Base-by-base conservation (phyloP, 2,797 vertebrate genomes). In the Chanos chanos region DNA sequence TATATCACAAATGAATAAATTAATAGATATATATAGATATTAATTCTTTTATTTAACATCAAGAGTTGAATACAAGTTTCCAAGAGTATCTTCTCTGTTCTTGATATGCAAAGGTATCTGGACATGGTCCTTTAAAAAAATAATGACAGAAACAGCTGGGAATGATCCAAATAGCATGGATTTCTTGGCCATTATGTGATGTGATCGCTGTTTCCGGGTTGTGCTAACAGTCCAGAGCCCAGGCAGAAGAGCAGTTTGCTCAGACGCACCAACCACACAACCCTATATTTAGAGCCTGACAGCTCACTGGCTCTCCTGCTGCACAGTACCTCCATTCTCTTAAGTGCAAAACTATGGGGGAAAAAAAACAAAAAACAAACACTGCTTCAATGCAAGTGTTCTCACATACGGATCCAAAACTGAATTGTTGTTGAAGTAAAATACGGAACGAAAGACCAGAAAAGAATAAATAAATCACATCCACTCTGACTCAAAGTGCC, bases 341-440 rank as follows among this genome's bases (percentile, higher is more conserved):
- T 37, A 30, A n/a, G n/a, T 43, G 30, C 31, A 25, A 16, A 58
- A 65, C 47, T 44, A 21, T 36, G 47, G 47, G 47, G n/a, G n/a
- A n/a, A n/a, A n/a, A n/a, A n/a, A n/a, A n/a, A n/a, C n/a, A n/a
- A 45, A 66, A 59, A 59, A 65, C 39, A 65, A 45, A 59, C 39
- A 31, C 28, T 16, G 15, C 39, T 31, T 33, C 15, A 48, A 36
- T 7, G 28, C 28, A 65, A 10, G 10, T 18, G 19, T 43, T 57
- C 27, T 43, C 45, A 28, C 12, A 47, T 24, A 5, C 12, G 51
- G 31, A 37, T 52, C 28, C 0, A 1, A n/a, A 50, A 33, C 15
- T n/a, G n/a, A n/a, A n/a, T n/a, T n/a, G n/a, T n/a, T n/a, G n/a
- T n/a, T n/a, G n/a, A n/a, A n/a, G n/a, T n/a, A n/a, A n/a, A n/a